Evolutionary conservation across 2,113 vertebrate genomes (phyloP).

Genomic region (Nettapus auritus): DNA sequence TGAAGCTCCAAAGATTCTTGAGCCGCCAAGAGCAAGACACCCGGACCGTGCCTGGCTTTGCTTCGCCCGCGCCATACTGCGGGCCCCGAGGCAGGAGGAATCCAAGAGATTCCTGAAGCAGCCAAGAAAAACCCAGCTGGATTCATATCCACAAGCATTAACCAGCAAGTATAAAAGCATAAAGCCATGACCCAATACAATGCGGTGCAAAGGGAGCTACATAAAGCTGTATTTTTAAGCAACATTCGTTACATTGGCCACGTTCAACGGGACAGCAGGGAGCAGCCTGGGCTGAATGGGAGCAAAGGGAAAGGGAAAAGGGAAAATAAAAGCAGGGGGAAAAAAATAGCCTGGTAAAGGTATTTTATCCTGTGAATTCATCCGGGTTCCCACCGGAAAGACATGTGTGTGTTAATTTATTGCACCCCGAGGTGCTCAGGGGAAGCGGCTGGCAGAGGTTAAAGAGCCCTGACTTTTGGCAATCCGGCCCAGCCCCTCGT

Average conservation of each 20-base stretch:
- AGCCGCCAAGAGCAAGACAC: not conserved
- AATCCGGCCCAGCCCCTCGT: accelerated
- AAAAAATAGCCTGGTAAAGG: not conserved
- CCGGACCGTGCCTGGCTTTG: accelerated
- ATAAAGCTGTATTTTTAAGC: not conserved
- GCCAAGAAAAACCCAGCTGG: conserved; percentile 23
- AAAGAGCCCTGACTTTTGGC: not conserved
- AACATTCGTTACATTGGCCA: not conserved
- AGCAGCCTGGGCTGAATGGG: not conserved
- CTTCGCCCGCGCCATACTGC: not conserved
- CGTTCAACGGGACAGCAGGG: accelerated
- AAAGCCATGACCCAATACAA: not conserved
- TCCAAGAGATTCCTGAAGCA: not conserved
- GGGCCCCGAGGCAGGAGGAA: not conserved
- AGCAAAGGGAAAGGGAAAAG: too few relatives aligned
- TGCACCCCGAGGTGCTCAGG: accelerated
- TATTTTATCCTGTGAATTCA: accelerated
- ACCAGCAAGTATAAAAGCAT: conserved; percentile 38
- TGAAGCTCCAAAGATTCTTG: accelerated
- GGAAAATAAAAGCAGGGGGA: too few relatives aligned
- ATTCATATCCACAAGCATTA: not conserved
- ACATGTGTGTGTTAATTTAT: not conserved
- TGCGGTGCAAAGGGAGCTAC: not conserved
- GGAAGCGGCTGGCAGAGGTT: accelerated
- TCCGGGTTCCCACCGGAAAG: not conserved